Base-by-base conservation (phyloP, 2,797 vertebrate species). In the Neoniphon sammara region DNA sequence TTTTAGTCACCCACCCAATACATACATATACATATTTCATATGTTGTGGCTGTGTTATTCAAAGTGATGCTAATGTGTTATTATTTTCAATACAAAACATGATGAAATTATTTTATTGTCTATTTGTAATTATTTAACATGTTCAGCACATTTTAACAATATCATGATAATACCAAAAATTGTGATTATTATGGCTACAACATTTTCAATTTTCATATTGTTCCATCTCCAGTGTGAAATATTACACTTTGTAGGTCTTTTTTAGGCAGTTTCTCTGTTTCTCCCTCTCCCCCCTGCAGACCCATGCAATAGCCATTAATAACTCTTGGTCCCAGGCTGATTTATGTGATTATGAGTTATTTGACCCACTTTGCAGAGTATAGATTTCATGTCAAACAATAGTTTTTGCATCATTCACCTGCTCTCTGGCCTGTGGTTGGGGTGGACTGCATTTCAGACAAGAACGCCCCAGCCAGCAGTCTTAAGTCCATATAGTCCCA, bases 321-420 rank as follows among this genome's bases (percentile, higher is more conserved):
- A 80, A 79, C 47, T 77, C 65, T 5, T 34, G 31, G 31, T 34
- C 31, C 42, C 46, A 1, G 44, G 27, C 58, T 83, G 76, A 89
- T 81, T 83, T 75, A 83, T 87, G 79, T 68, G 70, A 85, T 89
- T 79, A 70, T 66, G 72, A 88, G 61, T 80, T 82, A 72, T 83
- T 84, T 84, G 71, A 82, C 85, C 68, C 73, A 86, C 72, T 88
- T 85, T 81, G 75, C 65, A 76, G 66, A 69, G 60, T 78, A 87
- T 92, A 56, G 91, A 93, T 90, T 90, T 86, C 53, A 76, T 72
- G 81, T 89, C 88, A 89, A 83, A 81, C 77, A 66, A 85, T 85
- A 77, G 73, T 87, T 89, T 83, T 68, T 64, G 50, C 85, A 89
- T 90, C 88, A 83, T 62, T 89, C 75, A 72, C 61, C 78, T 47